These are phyloP conservation scores for Troilus luridus DNA, from an alignment of 2,888 invertebrate genomes.

Conservation along the genomic window DNA sequence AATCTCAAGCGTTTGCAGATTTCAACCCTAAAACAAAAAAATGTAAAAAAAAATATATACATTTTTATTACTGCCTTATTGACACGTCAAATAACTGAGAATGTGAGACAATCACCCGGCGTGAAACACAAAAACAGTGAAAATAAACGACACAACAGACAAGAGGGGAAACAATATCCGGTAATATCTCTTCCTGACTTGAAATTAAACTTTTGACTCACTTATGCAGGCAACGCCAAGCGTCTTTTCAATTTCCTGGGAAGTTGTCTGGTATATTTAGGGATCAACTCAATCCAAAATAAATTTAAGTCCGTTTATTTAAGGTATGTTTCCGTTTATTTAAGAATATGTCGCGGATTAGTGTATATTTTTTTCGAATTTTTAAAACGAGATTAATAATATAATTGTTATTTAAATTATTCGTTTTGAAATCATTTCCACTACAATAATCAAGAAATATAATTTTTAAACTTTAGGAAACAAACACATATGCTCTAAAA, in stretches of 20 bases:
- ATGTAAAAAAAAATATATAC: background rate
- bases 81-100: background rate
- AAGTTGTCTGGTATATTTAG: too few relatives aligned
- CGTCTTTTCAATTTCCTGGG: background rate
- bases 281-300: too few relatives aligned
- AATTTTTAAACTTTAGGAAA: too few relatives aligned
- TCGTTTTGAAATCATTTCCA: too few relatives aligned
- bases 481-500: too few relatives aligned
- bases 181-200: background rate
- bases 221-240: background rate
- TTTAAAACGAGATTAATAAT: too few relatives aligned
- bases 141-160: background rate
- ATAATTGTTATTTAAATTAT: too few relatives aligned
- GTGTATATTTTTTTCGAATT: too few relatives aligned
- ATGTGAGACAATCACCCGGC: background rate
- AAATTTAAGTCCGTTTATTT: too few relatives aligned
- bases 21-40: background rate
- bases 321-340: too few relatives aligned
- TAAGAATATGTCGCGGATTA: too few relatives aligned
- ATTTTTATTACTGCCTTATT: background rate
- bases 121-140: background rate
- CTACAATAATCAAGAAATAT: too few relatives aligned
- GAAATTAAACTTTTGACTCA: background rate
- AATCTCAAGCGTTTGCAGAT: background rate
- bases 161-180: background rate